A percentile compares a stretch with the other conserved stretches of the same genome.
Evolutionary conservation across 2,888 invertebrate species (phyloP).

Genomic region (Drosophila neutralis): DNA sequence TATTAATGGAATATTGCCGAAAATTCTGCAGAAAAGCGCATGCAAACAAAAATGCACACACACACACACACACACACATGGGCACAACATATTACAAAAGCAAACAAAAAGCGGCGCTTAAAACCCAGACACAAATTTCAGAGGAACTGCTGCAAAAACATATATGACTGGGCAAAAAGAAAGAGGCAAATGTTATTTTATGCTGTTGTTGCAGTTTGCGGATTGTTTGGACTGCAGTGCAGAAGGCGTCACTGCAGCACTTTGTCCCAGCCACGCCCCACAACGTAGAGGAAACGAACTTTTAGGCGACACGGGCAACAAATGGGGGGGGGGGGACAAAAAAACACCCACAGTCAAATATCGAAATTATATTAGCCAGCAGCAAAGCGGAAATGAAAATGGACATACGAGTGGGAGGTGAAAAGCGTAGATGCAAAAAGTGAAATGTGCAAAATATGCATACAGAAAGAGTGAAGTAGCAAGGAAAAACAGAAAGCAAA

Average conservation of each 20-base stretch:
- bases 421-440: conserved; percentile 23
- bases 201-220: conserved; percentile 72
- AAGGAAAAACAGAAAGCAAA: neutral
- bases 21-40: conserved; percentile 77
- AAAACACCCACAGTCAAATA: conserved; percentile 39
- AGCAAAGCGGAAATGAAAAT: conserved; percentile 63
- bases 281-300: conserved; percentile 59
- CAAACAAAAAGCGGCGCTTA: conserved; percentile 68
- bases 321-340: neutral
- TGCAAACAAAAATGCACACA: conserved; percentile 51
- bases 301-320: conserved; percentile 44
- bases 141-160: conserved; percentile 38
- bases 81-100: conserved; percentile 59
- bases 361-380: conserved; percentile 73
- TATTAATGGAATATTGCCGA: conserved; percentile 80
- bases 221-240: conserved; percentile 45
- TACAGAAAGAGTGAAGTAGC: neutral
- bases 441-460: conserved; percentile 44
- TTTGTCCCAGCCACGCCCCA: conserved; percentile 66
- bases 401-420: conserved; percentile 28
- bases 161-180: conserved; percentile 10
- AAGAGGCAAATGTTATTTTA: conserved; percentile 37
- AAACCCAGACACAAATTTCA: conserved; percentile 68
- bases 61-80: conserved; percentile 31
- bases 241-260: conserved; percentile 60